These are phyloP conservation scores for Zaprionus bogoriensis DNA, from an alignment of 2,888 invertebrate genomes.

Conservation along the genomic window DNA sequence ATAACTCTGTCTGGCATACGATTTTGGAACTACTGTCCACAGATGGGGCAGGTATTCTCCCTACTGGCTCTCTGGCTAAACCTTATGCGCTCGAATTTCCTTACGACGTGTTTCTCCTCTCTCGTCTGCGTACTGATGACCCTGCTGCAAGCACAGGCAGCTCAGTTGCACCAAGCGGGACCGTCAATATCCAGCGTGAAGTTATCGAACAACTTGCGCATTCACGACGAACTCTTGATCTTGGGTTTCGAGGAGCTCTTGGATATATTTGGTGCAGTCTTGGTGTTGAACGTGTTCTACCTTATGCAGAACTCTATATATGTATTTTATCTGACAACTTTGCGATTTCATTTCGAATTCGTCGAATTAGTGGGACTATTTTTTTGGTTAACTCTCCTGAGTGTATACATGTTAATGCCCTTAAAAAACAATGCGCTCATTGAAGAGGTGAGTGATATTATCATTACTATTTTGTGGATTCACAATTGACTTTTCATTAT, in stretches of 20 bases:
- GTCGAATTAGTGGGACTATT: neutral
- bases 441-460: constrained; percentile 14
- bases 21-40: constrained; percentile 7
- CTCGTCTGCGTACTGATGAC: constrained; percentile 4
- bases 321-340: constrained; percentile 9
- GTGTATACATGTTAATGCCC: constrained; percentile 9
- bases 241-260: constrained; percentile 23
- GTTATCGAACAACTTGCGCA: neutral
- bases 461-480: neutral
- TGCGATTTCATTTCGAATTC: too few relatives aligned
- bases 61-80: neutral
- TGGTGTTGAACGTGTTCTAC: constrained; percentile 8
- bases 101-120: constrained; percentile 20
- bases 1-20: neutral
- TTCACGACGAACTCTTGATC: constrained; percentile 18
- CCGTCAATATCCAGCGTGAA: neutral
- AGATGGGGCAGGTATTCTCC: neutral
- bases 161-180: neutral
- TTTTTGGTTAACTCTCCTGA: neutral
- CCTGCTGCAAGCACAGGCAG: constrained; percentile 13
- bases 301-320: constrained; percentile 4
- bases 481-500: neutral
- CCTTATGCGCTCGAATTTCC: constrained; percentile 6
- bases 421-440: constrained; percentile 9
- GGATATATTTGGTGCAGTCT: constrained; percentile 6